A percentile compares a stretch with the other conserved stretches of the same genome.
phyloP scores from a whole-genome alignment of 2,113 vertebrate species.

The Indicator indicator region DNA sequence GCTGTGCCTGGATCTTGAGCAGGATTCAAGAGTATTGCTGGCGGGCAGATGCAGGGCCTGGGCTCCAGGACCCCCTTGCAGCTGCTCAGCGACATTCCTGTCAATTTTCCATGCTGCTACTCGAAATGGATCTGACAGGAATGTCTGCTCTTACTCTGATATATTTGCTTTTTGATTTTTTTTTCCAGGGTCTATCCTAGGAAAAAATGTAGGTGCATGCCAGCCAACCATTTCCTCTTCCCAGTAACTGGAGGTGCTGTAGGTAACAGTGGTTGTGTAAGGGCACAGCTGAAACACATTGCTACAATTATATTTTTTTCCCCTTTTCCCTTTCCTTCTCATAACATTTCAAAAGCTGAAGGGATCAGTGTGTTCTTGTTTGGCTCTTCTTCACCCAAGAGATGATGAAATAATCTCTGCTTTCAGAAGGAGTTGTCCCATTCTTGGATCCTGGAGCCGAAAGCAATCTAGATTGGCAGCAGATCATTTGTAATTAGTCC shows the following conservation, averaged over 20 bases:
- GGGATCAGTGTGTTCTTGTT: neutral
- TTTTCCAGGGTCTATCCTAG: slow-evolving; percentile 38
- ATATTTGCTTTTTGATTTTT: slow-evolving; percentile 30
- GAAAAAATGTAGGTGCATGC: slow-evolving; percentile 9
- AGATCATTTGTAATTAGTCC: neutral
- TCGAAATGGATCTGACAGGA: slow-evolving; percentile 29
- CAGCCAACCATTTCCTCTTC: neutral
- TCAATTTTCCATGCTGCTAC: slow-evolving; percentile 34
- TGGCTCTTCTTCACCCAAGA: neutral
- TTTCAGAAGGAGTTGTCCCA: neutral
- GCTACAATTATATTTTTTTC: neutral
- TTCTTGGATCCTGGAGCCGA: neutral
- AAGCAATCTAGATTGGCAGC: neutral
- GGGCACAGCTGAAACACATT: neutral
- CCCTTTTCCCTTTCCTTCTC: neutral
- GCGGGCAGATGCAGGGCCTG: fast-evolving
- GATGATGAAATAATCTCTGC: neutral
- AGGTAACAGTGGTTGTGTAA: neutral
- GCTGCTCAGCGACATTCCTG: slow-evolving; percentile 45
- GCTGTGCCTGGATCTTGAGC: neutral
- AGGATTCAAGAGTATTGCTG: neutral
- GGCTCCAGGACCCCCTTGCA: slow-evolving; percentile 4
- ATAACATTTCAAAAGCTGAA: neutral
- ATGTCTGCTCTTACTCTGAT: slow-evolving; percentile 6
- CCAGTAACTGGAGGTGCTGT: neutral